A percentile compares a stretch with the other conserved stretches of the same genome.
These are phyloP conservation scores for Morpho deidamia DNA, from an alignment of 2,888 invertebrate genomes.

Conservation along the genomic window DNA sequence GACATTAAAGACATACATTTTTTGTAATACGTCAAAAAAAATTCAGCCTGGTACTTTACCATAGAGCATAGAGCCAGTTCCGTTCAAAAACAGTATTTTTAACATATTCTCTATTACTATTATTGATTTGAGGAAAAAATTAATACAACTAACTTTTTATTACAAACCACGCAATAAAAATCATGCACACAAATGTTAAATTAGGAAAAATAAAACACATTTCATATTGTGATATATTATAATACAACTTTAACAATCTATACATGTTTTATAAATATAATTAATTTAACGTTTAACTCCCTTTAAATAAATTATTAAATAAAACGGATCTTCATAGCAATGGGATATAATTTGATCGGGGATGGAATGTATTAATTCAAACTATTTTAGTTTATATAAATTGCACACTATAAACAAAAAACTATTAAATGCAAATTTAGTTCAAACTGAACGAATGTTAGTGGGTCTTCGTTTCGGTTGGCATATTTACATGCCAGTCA, in stretches of 20 bases:
- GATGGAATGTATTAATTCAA: conserved; percentile 30
- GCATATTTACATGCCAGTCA: conserved; percentile 56
- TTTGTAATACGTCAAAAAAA: too few relatives aligned
- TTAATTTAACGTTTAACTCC: conserved; percentile 14
- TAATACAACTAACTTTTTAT: not conserved
- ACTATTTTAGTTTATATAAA: conserved; percentile 34
- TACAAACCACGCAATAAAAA: not conserved
- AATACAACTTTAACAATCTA: conserved; percentile 62
- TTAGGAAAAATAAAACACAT: conserved; percentile 42
- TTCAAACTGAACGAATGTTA: conserved; percentile 28
- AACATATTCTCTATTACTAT: too few relatives aligned
- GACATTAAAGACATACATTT: too few relatives aligned
- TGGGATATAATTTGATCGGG: conserved; percentile 15
- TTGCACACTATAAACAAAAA: conserved; percentile 51
- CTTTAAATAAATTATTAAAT: conserved; percentile 26
- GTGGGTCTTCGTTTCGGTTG: conserved; percentile 25
- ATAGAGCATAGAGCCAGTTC: too few relatives aligned
- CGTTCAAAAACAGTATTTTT: too few relatives aligned
- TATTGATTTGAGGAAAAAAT: not conserved
- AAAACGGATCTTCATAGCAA: conserved; percentile 13
- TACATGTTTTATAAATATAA: conserved; percentile 38
- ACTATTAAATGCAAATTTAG: conserved; percentile 29
- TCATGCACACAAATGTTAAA: conserved; percentile 22
- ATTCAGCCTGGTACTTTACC: too few relatives aligned
- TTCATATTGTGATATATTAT: conserved; percentile 46